Conservation (phyloP, 2,113 vertebrate species). For the Ceratotherium simum region DNA sequence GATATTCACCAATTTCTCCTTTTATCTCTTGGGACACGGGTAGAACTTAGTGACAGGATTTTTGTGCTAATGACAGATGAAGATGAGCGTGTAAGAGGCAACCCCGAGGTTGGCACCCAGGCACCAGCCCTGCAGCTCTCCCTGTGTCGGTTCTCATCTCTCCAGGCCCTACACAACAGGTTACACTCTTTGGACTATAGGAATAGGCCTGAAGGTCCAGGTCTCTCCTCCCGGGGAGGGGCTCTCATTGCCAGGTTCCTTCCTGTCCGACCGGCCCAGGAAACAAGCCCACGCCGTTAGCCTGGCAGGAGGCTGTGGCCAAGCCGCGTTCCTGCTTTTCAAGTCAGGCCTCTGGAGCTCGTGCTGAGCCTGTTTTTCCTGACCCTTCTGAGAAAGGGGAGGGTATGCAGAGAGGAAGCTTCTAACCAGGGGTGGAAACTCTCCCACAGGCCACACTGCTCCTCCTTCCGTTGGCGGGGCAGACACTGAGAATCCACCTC, state of each 20-base stretch:
- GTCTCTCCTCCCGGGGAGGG: fast-evolving
- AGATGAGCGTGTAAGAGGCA: not conserved
- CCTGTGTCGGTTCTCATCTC: not conserved
- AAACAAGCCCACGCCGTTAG: not conserved
- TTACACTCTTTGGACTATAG: not conserved
- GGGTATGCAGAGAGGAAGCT: fast-evolving
- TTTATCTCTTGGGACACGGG: fast-evolving
- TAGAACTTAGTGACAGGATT: not conserved
- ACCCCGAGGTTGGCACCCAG: fast-evolving
- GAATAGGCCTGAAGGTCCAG: not conserved
- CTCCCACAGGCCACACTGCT: fast-evolving
- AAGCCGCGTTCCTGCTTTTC: fast-evolving
- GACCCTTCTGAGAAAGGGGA: not conserved
- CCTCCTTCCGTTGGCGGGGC: not conserved
- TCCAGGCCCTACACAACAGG: not conserved
- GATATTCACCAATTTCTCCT: not conserved
- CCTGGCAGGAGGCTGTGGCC: fast-evolving
- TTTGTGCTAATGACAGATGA: not conserved
- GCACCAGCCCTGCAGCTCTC: not conserved
- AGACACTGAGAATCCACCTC: fast-evolving
- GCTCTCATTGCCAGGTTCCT: fast-evolving
- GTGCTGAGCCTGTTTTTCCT: not conserved
- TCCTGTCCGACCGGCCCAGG: not conserved
- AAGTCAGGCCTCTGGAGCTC: too few species aligned
- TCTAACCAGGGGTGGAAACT: not conserved